Evolutionary conservation across 2,113 vertebrate genomes (phyloP).

Genomic region (Potamarius usumacintae): DNA sequence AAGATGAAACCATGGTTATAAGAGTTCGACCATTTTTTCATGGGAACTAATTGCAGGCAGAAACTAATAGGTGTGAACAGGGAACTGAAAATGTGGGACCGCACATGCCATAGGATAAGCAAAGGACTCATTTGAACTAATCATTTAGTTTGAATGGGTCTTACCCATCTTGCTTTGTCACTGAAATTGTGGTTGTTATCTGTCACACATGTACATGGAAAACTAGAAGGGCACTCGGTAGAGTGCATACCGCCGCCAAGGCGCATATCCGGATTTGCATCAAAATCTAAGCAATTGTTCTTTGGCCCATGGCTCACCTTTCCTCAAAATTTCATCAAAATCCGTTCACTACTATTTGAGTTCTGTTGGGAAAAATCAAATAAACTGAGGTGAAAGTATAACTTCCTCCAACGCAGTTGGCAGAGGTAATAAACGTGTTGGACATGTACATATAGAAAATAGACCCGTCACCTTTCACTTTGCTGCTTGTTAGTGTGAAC

Average conservation of each 20-base stretch:
- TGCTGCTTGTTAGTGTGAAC: constrained; percentile 25
- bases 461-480: not conserved
- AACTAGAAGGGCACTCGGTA: too few relatives aligned
- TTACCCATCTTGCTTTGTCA: not conserved
- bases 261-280: too few relatives aligned
- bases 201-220: too few relatives aligned
- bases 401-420: too few relatives aligned
- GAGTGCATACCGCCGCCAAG: too few relatives aligned
- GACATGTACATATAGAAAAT: not conserved
- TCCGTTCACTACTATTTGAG: too few relatives aligned
- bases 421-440: not conserved
- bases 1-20: not conserved
- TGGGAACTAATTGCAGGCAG: too few relatives aligned
- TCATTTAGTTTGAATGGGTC: not conserved
- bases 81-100: not conserved
- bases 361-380: too few relatives aligned
- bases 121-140: not conserved
- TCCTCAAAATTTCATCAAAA: too few relatives aligned
- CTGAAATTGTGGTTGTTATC: not conserved
- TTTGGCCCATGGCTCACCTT: too few relatives aligned
- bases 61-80: not conserved
- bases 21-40: not conserved
- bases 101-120: not conserved
- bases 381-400: too few relatives aligned
- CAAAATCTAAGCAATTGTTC: too few relatives aligned